A percentile compares a stretch with the other conserved stretches of the same genome.
Evolutionary conservation across 2,888 invertebrate species (phyloP).

Genomic region (Anoncus sp.): DNA sequence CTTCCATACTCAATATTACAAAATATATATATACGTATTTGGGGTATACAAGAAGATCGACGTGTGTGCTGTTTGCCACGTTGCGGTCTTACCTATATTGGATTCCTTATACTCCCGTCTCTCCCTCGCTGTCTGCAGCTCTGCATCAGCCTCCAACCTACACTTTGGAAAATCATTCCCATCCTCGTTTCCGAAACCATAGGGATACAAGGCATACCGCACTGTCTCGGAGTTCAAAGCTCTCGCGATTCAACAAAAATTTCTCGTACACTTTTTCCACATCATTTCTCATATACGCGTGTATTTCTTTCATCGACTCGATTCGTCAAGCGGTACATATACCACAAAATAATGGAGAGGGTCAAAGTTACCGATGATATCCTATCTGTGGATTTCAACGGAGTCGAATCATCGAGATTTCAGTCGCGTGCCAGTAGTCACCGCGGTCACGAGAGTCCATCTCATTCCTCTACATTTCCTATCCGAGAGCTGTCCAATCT

Average conservation of each 20-base stretch:
- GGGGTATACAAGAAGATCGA: constrained; percentile 70
- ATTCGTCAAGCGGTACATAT: neutral
- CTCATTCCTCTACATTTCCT: constrained; percentile 49
- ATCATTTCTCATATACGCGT: constrained; percentile 30
- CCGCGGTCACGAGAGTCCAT: constrained; percentile 35
- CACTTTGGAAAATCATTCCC: constrained; percentile 51
- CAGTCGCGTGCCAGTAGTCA: constrained; percentile 55
- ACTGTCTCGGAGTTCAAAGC: constrained; percentile 21
- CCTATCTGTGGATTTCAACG: constrained; percentile 37
- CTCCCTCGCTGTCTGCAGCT: constrained; percentile 25
- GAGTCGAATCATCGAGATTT: constrained; percentile 59
- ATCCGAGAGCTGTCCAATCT: constrained; percentile 56
- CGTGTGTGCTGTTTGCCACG: constrained; percentile 78
- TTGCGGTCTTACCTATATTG: constrained; percentile 80
- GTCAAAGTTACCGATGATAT: constrained; percentile 25
- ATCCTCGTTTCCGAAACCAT: constrained; percentile 40
- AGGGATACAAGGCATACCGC: constrained; percentile 23
- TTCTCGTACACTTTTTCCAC: constrained; percentile 43
- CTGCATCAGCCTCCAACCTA: constrained; percentile 26
- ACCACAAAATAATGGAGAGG: neutral
- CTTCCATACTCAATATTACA: no score
- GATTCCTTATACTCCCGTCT: constrained; percentile 69
- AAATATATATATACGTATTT: constrained; percentile 7
- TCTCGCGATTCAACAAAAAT: constrained; percentile 9
- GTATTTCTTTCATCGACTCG: neutral